Evolutionary conservation across 30 jellyfish, hydroid and myxozoan genomes (phyloP).

Genomic region (Pelagia noctiluca): DNA sequence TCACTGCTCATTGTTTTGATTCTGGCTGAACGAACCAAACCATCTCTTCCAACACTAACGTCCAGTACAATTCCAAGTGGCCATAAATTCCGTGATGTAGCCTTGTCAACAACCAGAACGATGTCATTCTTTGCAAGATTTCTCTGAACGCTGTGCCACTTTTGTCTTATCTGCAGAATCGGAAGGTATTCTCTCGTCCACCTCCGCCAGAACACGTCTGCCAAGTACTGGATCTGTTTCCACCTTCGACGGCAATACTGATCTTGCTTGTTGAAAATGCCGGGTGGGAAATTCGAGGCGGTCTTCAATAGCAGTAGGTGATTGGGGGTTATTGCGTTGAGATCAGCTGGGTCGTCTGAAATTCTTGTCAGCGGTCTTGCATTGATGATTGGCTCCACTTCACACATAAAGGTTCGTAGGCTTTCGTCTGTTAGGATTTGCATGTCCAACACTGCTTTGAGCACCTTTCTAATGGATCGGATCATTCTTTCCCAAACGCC

Average conservation of each 20-base stretch:
- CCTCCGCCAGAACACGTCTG: constrained; percentile 68
- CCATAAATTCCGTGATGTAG: constrained; percentile 48
- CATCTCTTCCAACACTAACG: constrained; percentile 30
- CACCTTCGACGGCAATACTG: constrained; percentile 51
- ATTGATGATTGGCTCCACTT: constrained; percentile 57
- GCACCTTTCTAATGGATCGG: constrained; percentile 40
- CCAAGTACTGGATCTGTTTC: constrained; percentile 61
- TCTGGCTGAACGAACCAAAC: constrained; percentile 43
- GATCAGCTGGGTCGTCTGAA: constrained; percentile 68
- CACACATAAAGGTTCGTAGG: constrained; percentile 58
- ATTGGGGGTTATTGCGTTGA: constrained; percentile 68
- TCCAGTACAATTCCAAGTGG: constrained; percentile 29
- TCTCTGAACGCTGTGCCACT: constrained; percentile 34
- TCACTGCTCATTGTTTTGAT: constrained; percentile 17
- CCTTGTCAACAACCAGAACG: constrained; percentile 53
- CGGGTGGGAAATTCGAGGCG: constrained; percentile 43
- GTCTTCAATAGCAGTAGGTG: constrained; percentile 54
- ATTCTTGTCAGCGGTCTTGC: constrained; percentile 64
- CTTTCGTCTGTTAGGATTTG: constrained; percentile 63
- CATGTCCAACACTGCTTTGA: constrained; percentile 18
- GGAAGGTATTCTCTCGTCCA: constrained; percentile 64
- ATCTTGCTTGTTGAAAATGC: constrained; percentile 35
- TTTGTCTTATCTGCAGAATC: constrained; percentile 50
- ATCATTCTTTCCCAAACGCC: constrained; percentile 80
- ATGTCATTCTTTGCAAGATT: constrained; percentile 47